Evolutionary conservation across 2,113 vertebrate species (phyloP), one percentile per base, ranked within the genome.

Genomic region (Charina bottae): DNA sequence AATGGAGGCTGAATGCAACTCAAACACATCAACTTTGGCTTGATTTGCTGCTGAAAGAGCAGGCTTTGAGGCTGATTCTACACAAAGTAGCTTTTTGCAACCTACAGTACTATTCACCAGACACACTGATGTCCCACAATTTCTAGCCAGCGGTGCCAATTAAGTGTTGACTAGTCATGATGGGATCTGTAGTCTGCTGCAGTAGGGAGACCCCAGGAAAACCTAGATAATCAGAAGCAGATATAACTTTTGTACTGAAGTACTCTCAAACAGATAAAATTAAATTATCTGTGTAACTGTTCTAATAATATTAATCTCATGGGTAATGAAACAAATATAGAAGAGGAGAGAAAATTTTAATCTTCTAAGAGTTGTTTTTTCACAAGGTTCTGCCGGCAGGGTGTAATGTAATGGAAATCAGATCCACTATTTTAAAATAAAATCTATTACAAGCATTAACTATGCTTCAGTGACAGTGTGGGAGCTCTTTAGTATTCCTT

Each of bases 401-500:
- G 92, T 53, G 28, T 93, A 96, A 95, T 13, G 90, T 33, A 94
- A 0, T 93, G 94, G 92, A 91, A 95, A 94, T 91, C 88, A 94
- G 93, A 93, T 42, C 53, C 85, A 95, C 87, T 90, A 93, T 89
- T 53, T 91, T 68, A 93, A 95, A 96, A 90, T 89, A 95, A 96
- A 94, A 56, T 62, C 89, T 95, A 68, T 4, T 92, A 90, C 92
- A 93, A 89, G n/a, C 58, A 94, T 95, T 95, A 96, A 92, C 37
- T 92, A 92, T 92, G 92, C 95, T 96, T 93, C 93, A 96, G 85
- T 92, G 91, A 95, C 72, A 83, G 84, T 0, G 0, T 83, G 93
- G 93, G 92, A 93, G 94, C 93, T 90, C 89, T 96, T 93, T 91
- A 83, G 91, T 92, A 94, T 96, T 95, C 88, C 94, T 49, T 49